Percentiles rank a stretch among this genome's conserved stretches.
Conservation (phyloP, 1,140 invertebrate species). For the Listronotus bonariensis region DNA sequence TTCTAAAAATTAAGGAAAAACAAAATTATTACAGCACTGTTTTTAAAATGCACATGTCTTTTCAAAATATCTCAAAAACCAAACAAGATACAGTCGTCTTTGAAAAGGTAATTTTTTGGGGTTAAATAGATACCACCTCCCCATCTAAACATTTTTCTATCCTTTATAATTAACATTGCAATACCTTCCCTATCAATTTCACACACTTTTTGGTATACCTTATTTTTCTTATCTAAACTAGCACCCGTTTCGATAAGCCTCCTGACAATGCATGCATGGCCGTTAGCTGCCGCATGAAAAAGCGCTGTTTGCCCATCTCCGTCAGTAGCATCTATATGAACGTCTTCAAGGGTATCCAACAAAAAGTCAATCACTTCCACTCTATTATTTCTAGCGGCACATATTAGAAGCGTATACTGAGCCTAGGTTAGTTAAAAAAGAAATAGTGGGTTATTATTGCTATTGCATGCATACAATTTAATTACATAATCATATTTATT, state of each 20-base stretch:
- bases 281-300: constrained; percentile 75
- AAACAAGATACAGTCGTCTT: no score
- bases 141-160: no score
- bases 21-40: no score
- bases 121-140: no score
- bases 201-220: constrained; percentile 49
- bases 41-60: no score
- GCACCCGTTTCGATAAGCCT: constrained; percentile 73
- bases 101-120: no score
- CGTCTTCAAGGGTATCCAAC: constrained; percentile 62
- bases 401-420: constrained; percentile 71
- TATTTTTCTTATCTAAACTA: constrained; percentile 65
- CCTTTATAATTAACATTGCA: neutral
- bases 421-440: no score
- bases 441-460: no score
- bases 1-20: no score
- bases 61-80: no score
- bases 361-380: constrained; percentile 66
- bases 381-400: constrained; percentile 68
- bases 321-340: constrained; percentile 65
- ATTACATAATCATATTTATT: no score
- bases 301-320: constrained; percentile 72
- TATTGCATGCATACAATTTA: no score
- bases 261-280: constrained; percentile 71
- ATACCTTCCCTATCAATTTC: neutral